Conservation (phyloP, 2,797 vertebrate genomes). For the Ciconia nigra region DNA sequence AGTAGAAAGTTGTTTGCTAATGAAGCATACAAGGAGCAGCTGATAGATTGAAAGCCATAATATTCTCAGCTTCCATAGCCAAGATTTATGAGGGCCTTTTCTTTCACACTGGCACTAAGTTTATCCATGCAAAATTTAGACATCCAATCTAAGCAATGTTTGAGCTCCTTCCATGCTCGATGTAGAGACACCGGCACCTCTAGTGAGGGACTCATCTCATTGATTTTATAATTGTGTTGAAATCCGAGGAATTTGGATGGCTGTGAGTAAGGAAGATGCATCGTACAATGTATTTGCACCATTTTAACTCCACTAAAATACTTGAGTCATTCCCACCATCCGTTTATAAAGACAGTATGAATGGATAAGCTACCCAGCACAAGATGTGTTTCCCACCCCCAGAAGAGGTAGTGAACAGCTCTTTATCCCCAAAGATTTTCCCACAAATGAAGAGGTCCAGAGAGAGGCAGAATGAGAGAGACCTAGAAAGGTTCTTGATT, state of each 20-base stretch:
- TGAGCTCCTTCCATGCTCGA: not conserved
- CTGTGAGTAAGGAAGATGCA: not conserved
- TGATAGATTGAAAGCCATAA: not conserved
- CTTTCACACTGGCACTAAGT: not conserved
- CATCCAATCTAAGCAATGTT: not conserved
- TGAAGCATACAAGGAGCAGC: not conserved
- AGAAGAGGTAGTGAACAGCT: not conserved
- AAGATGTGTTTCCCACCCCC: not conserved
- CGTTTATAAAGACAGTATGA: not conserved
- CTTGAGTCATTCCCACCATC: not conserved
- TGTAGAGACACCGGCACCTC: not conserved
- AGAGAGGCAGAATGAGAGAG: not conserved
- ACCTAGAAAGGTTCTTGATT: not conserved
- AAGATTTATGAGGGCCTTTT: not conserved
- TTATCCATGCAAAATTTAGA: not conserved
- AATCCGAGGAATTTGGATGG: not conserved
- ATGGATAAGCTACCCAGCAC: not conserved
- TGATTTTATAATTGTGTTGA: not conserved
- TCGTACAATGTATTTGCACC: not conserved
- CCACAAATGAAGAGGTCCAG: not conserved
- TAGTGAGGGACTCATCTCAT: not conserved
- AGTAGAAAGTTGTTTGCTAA: not conserved
- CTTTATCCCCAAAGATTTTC: not conserved
- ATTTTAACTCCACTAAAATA: not conserved
- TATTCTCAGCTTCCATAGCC: not conserved